Evolutionary conservation across 2,888 invertebrate species (phyloP).

Genomic region (Macroteleia sp.): DNA sequence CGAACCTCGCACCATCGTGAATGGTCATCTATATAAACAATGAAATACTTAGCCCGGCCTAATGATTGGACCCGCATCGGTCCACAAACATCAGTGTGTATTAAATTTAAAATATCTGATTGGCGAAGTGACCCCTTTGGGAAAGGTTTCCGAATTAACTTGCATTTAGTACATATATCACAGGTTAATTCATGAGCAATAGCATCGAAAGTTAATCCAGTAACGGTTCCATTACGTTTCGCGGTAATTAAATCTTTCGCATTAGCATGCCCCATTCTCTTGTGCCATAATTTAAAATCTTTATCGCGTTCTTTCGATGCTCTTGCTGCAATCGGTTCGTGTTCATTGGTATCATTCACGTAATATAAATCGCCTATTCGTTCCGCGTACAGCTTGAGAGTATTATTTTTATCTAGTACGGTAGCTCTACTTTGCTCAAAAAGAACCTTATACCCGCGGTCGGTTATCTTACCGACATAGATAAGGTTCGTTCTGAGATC

Average conservation of each 20-base stretch:
- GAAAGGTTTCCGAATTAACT: slow-evolving; percentile 56
- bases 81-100: slow-evolving; percentile 69
- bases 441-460: slow-evolving; percentile 3
- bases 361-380: slow-evolving; percentile 5
- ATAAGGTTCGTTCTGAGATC: slow-evolving; percentile 36
- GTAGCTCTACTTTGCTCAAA: slow-evolving; percentile 5
- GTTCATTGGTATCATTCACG: background rate
- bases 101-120: slow-evolving; percentile 58
- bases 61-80: slow-evolving; percentile 25
- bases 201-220: background rate
- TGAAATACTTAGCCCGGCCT: slow-evolving; percentile 51
- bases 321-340: background rate
- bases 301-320: background rate
- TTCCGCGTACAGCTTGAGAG: background rate
- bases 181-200: slow-evolving; percentile 14
- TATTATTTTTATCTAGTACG: background rate
- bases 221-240: background rate
- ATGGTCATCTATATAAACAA: slow-evolving; percentile 68
- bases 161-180: slow-evolving; percentile 54
- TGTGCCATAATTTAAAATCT: slow-evolving; percentile 1
- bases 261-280: slow-evolving; percentile 10
- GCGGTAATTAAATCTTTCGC: background rate
- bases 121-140: slow-evolving; percentile 39
- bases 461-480: slow-evolving; percentile 42
- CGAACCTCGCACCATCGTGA: slow-evolving; percentile 64